A percentile compares a stretch with the other conserved stretches of the same genome.
These are phyloP conservation scores for Acropora yongei DNA, from an alignment of 64 coral and sea anemone species.

Conservation along the genomic window DNA sequence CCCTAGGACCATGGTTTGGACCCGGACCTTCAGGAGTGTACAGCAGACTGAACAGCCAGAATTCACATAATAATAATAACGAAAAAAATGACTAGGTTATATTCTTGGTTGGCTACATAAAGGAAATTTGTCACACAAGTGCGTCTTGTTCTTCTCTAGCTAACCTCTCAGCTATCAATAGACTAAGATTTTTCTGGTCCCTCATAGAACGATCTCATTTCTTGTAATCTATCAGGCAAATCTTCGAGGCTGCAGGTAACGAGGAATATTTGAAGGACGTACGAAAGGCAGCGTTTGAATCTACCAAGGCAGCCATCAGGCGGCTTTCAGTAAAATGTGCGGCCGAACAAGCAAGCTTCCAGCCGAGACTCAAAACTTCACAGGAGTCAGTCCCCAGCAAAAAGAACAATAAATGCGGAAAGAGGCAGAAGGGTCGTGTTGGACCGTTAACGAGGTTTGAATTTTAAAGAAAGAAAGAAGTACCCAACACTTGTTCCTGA, in stretches of 20 bases:
- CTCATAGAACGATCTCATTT: background rate
- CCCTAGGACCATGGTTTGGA: too few relatives aligned
- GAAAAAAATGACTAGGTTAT: too few relatives aligned
- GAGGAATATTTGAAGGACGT: conserved; percentile 61
- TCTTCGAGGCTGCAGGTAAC: conserved; percentile 67
- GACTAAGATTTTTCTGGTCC: too few relatives aligned
- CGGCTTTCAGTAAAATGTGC: conserved; percentile 69
- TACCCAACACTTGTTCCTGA: too few relatives aligned
- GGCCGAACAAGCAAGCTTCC: background rate
- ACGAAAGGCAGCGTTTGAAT: conserved; percentile 64
- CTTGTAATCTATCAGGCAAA: conserved; percentile 59
- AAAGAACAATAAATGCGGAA: background rate
- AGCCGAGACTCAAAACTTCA: background rate
- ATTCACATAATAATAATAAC: too few relatives aligned
- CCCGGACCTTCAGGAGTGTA: too few relatives aligned
- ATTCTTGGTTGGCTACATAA: too few relatives aligned
- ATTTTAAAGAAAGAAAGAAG: background rate
- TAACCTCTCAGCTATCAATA: too few relatives aligned
- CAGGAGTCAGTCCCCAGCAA: background rate
- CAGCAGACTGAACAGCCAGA: too few relatives aligned
- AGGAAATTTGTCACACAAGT: too few relatives aligned
- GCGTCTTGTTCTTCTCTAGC: too few relatives aligned
- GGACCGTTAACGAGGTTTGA: conserved; percentile 16
- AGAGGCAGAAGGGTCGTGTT: conserved; percentile 4
- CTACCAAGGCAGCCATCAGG: conserved; percentile 66